Percentiles rank a stretch among this genome's conserved stretches.
Conservation (phyloP, 2,797 vertebrate genomes). For the Melanotaenia trifasciata region DNA sequence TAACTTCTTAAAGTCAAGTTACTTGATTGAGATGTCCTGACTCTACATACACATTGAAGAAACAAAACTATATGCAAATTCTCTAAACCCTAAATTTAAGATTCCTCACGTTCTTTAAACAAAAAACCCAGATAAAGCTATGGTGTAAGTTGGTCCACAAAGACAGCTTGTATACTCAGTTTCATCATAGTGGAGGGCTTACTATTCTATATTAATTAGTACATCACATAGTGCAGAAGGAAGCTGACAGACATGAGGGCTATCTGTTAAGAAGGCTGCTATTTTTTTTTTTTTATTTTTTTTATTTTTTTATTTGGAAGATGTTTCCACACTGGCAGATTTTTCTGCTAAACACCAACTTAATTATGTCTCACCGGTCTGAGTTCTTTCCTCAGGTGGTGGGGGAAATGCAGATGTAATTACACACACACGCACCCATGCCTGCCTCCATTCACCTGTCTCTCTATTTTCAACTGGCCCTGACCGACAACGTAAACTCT, state of each 20-base stretch:
- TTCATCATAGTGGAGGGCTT: conserved; percentile 41
- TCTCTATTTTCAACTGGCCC: conserved; percentile 15
- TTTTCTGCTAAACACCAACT: conserved; percentile 40
- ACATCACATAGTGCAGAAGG: conserved; percentile 35
- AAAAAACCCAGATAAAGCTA: neutral
- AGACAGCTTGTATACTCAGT: conserved; percentile 14
- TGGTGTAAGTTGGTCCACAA: conserved; percentile 19
- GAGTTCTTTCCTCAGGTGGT: conserved; percentile 39
- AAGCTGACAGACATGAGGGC: conserved; percentile 15
- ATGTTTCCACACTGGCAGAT: conserved; percentile 3
- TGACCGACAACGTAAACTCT: conserved; percentile 26
- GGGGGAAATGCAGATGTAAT: conserved; percentile 41
- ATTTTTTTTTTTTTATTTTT: conserved; percentile 10
- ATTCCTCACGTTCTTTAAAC: neutral
- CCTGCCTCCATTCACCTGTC: conserved; percentile 7
- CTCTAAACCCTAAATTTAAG: neutral
- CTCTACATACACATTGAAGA: too few species aligned
- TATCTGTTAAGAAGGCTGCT: conserved; percentile 10
- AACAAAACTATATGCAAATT: too few species aligned
- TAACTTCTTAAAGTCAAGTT: too few species aligned
- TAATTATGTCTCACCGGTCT: conserved; percentile 43
- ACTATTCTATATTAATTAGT: conserved; percentile 47
- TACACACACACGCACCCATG: conserved; percentile 6
- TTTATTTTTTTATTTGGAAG: conserved; percentile 21
- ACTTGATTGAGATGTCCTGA: too few species aligned